A percentile compares a stretch with the other conserved stretches of the same genome.
Evolutionary conservation across 1,140 invertebrate species (phyloP).

Genomic region (Alviniconcha marisindica): DNA sequence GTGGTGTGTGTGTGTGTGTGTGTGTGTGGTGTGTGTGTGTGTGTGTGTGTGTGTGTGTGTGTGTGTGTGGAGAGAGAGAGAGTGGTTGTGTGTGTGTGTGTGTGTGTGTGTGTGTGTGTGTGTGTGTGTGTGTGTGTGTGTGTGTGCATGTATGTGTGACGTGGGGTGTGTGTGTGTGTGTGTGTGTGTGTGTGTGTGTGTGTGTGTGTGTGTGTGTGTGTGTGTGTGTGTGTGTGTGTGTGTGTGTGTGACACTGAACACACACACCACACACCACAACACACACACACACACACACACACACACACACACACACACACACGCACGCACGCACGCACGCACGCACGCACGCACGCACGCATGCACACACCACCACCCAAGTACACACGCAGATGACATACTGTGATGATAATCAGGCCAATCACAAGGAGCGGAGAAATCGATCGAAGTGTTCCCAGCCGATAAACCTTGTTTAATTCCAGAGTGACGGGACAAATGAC

Average conservation of each 20-base stretch:
- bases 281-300: not conserved
- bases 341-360: constrained; percentile 25
- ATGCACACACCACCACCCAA: not conserved
- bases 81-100: not conserved
- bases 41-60: not conserved
- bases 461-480: no score
- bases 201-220: constrained; percentile 23
- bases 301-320: not conserved
- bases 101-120: not conserved
- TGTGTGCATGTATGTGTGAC: not conserved
- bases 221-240: not conserved
- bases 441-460: no score
- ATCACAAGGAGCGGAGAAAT: no score
- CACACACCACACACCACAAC: no score
- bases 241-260: no score
- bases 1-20: not conserved
- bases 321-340: not conserved
- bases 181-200: not conserved
- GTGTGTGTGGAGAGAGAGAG: not conserved
- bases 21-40: not conserved
- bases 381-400: not conserved
- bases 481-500: not conserved
- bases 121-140: not conserved
- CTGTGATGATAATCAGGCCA: no score
- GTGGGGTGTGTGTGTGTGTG: not conserved